Base-by-base conservation (phyloP, 2,113 vertebrate genomes). In the Aptenodytes patagonicus region DNA sequence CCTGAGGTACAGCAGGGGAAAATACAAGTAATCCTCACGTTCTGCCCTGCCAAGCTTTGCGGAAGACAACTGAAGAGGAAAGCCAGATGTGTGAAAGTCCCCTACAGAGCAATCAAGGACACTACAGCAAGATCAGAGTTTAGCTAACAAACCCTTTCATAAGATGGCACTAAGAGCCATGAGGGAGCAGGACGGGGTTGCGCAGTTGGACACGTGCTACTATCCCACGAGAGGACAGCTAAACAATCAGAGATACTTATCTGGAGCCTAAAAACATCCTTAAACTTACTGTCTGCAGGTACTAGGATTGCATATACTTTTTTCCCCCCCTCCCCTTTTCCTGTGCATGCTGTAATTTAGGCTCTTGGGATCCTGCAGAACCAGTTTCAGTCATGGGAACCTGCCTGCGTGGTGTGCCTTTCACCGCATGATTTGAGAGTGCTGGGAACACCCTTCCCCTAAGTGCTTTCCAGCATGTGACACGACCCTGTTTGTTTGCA, bases 1-100 rank as follows among this genome's bases (percentile, higher is more conserved):
- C 73, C 40, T 25, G 32, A 7, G 29, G 13, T 0, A 24, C 54
- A 2, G 4, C 60, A 12, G 17, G 25, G 70, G 6, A 15, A 44
- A 46, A 42, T 0, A 1, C 7, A 40, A 21, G 4, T 5, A 4
- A 26, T 6, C 15, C 38, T 26, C 28, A 2, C 1, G 1, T 13
- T 18, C 31, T 31, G 32, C 46, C 83, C 52, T 24, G 58, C n/a
- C 7, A 7, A 7, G 40, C 25, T 10, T 24, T 42, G 40, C 80
- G 68, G 40, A 18, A 13, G 42, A 26, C 5, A 1, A 13, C 44
- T 26, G 47, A 20, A 47, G 10, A 46, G 20, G 58, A 69, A 26
- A 5, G 17, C 13, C 83, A 11, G 24, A 0, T 2, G 38, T 10
- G 44, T 36, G 17, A 1, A 14, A 31, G 44, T 11, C 13, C 55